Evolutionary conservation across 2,113 vertebrate genomes (phyloP).

Genomic region (Ictidomys tridecemlineatus): DNA sequence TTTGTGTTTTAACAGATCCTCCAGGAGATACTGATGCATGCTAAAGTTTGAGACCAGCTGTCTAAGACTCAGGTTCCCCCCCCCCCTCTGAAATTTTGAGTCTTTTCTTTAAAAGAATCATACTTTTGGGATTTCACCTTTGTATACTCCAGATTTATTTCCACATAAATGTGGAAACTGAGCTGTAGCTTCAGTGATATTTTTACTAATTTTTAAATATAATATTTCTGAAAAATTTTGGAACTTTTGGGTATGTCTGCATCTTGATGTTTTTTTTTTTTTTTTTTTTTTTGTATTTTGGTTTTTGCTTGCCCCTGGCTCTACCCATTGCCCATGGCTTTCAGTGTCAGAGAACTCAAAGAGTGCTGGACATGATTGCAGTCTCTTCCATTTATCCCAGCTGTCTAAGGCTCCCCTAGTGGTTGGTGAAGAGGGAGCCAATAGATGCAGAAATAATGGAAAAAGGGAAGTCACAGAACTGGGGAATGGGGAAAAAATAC

Average conservation of each 20-base stretch:
- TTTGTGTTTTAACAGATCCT: conserved; percentile 9
- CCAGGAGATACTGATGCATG: not conserved
- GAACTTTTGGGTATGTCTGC: not conserved
- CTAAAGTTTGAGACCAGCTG: not conserved
- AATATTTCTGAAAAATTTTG: conserved; percentile 29
- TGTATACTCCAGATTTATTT: not conserved
- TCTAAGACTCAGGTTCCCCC: not conserved
- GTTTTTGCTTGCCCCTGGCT: not conserved
- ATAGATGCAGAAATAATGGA: not conserved
- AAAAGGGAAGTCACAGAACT: not conserved
- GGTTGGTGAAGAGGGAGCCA: not conserved
- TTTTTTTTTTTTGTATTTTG: not conserved
- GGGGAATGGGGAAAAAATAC: not conserved
- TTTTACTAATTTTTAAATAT: not conserved
- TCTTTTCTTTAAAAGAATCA: conserved; percentile 33
- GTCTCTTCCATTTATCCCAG: not conserved
- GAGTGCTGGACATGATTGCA: not conserved
- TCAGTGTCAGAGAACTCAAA: not conserved
- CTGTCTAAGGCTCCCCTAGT: not conserved
- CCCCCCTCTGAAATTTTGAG: not conserved
- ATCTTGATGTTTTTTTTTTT: not conserved
- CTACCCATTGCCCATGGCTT: not conserved
- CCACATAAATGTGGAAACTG: not conserved
- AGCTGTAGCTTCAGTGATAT: not conserved
- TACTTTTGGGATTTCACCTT: not conserved